Evolutionary conservation across 2,797 vertebrate genomes (phyloP).

Genomic region (Ctenosaura bakeri): DNA sequence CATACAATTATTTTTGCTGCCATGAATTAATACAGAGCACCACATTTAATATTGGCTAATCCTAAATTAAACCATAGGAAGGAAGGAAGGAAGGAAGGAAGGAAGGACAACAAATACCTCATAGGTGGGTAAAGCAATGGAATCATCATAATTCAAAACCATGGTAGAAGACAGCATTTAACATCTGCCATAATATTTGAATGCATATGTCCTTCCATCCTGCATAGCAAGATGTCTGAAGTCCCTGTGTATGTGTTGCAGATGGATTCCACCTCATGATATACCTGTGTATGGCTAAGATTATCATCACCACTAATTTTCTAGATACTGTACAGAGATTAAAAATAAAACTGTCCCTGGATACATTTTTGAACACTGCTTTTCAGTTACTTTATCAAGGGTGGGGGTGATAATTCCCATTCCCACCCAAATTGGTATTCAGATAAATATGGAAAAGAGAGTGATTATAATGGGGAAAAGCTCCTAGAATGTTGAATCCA

Average conservation of each 20-base stretch:
- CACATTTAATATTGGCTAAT: background rate
- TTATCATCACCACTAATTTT: background rate
- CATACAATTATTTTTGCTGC: background rate
- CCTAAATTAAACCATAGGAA: background rate
- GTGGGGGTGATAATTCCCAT: background rate
- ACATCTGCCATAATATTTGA: background rate
- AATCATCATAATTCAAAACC: background rate
- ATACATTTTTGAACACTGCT: background rate
- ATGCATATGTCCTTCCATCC: too few relatives aligned
- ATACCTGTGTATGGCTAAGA: too few relatives aligned
- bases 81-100: background rate
- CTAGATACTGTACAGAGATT: background rate
- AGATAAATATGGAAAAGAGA: slow-evolving; percentile 46
- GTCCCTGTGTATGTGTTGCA: background rate
- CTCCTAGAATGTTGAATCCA: slow-evolving; percentile 27
- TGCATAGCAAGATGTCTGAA: background rate
- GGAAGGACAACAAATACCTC: background rate
- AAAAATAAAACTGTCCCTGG: background rate
- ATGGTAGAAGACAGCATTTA: background rate
- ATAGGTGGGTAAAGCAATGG: background rate
- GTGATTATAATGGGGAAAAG: slow-evolving; percentile 29
- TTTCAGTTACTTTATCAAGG: background rate
- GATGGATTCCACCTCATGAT: background rate
- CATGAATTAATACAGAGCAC: background rate
- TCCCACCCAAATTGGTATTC: too few relatives aligned